Conservation (phyloP, 2,888 invertebrate genomes). For the Lobophora halterata region DNA sequence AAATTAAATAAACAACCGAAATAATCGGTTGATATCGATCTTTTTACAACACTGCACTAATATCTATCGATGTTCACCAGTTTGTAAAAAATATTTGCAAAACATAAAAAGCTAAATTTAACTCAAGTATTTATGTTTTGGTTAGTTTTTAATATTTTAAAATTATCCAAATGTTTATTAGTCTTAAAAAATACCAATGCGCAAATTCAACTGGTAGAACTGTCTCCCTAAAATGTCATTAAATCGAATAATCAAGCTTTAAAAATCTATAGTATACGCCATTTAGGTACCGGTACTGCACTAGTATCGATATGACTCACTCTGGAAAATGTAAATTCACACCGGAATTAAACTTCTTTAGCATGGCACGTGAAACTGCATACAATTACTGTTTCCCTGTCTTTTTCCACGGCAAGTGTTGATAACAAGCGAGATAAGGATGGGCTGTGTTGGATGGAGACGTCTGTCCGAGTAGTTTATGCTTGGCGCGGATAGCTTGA, state of each 20-base stretch:
- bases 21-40: conserved; percentile 50
- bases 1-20: conserved; percentile 65
- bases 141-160: no score
- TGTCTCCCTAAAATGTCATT: no score
- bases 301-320: conserved; percentile 7
- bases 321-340: conserved; percentile 22
- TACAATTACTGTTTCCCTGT: conserved; percentile 44
- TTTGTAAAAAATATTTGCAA: neutral
- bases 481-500: conserved; percentile 36
- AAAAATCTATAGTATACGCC: no score
- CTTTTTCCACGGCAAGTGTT: conserved; percentile 37
- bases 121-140: no score
- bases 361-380: conserved; percentile 27
- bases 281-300: neutral
- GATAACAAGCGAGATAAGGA: conserved; percentile 42
- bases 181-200: no score
- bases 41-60: conserved; percentile 22
- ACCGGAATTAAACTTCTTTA: conserved; percentile 17
- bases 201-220: no score
- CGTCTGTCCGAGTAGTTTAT: conserved; percentile 47
- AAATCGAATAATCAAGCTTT: no score
- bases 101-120: no score
- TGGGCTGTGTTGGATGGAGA: conserved; percentile 45
- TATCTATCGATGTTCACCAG: conserved; percentile 4
- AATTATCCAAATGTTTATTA: no score